These are phyloP conservation scores for Syngnathus scovelli DNA, from an alignment of 2,113 vertebrate species.

Conservation along the genomic window DNA sequence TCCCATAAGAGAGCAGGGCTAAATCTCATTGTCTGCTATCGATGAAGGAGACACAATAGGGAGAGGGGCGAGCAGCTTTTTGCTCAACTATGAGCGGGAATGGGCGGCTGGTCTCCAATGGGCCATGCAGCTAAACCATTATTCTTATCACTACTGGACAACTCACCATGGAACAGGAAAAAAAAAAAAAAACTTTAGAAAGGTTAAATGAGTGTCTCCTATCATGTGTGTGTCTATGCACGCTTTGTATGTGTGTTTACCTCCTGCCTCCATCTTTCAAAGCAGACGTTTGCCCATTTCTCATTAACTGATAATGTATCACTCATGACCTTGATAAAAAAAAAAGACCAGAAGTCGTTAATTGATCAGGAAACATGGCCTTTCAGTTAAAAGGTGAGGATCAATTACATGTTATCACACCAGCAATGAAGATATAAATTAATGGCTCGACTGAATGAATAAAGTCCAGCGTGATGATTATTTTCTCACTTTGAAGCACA, in stretches of 20 bases:
- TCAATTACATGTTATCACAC: constrained; percentile 42
- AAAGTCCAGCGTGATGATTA: not conserved
- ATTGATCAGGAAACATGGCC: constrained; percentile 59
- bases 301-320: constrained; percentile 74
- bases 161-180: constrained; percentile 49
- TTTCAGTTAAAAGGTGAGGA: constrained; percentile 59
- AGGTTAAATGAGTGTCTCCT: constrained; percentile 63
- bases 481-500: not conserved
- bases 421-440: constrained; percentile 31
- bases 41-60: constrained; percentile 43
- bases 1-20: constrained; percentile 40
- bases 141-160: constrained; percentile 67
- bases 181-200: constrained; percentile 46
- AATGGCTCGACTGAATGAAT: constrained; percentile 32
- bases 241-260: constrained; percentile 51
- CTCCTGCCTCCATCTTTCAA: constrained; percentile 39
- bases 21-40: constrained; percentile 43
- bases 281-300: constrained; percentile 61
- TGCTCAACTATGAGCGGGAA: constrained; percentile 44
- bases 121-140: constrained; percentile 62
- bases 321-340: constrained; percentile 69
- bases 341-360: constrained; percentile 58
- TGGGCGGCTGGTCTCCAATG: constrained; percentile 54
- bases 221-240: constrained; percentile 13
- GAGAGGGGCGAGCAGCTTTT: constrained; percentile 29